These are phyloP conservation scores for Leptinotarsa haldemani DNA, from an alignment of 2,888 invertebrate species.

Conservation along the genomic window DNA sequence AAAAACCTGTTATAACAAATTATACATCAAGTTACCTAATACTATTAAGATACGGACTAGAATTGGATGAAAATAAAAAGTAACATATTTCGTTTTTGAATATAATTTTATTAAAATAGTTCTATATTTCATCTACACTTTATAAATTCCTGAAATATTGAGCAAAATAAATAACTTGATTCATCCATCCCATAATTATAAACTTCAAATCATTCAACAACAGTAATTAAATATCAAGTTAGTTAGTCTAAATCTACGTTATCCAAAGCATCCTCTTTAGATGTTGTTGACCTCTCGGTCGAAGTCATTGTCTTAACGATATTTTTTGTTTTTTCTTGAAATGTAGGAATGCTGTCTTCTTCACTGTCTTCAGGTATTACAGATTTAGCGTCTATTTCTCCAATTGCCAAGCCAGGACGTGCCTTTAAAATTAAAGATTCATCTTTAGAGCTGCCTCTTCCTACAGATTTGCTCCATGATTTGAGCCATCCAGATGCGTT, in stretches of 20 bases:
- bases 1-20: too few species aligned
- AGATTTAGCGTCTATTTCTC: conserved; percentile 64
- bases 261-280: conserved; percentile 52
- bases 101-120: not conserved
- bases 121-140: not conserved
- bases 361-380: conserved; percentile 51
- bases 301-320: conserved; percentile 30
- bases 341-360: not conserved
- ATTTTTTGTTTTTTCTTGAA: conserved; percentile 22
- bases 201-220: not conserved
- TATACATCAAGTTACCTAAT: too few species aligned
- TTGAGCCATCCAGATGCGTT: conserved; percentile 71
- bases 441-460: conserved; percentile 32
- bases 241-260: conserved; percentile 51
- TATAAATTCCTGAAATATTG: not conserved
- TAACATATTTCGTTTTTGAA: too few species aligned
- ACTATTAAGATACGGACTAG: too few species aligned
- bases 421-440: conserved; percentile 39
- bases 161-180: not conserved
- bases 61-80: too few species aligned
- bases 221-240: not conserved
- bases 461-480: conserved; percentile 73
- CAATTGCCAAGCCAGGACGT: conserved; percentile 59
- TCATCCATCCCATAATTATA: not conserved
- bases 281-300: conserved; percentile 45